Percentiles rank a stretch among this genome's conserved stretches.
These are phyloP conservation scores for Clarias laeviceps DNA, from an alignment of 2,797 vertebrate genomes.

Conservation along the genomic window DNA sequence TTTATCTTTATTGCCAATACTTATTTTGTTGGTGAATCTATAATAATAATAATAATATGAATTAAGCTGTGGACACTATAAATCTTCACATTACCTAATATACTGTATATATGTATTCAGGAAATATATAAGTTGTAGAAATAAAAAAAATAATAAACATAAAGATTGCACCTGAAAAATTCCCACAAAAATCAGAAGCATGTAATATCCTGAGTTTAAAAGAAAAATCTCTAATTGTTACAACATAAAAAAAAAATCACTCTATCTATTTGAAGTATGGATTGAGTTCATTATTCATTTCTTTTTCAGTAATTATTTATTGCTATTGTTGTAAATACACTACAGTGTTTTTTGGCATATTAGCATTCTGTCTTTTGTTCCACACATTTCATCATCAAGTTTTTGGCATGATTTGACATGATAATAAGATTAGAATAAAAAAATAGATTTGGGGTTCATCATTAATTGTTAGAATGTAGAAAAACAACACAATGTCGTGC, in stretches of 20 bases:
- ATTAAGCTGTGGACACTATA: slow-evolving; percentile 1
- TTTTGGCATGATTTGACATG: background rate
- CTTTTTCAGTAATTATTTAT: background rate
- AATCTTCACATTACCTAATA: background rate
- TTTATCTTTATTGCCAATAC: background rate
- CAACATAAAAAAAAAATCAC: background rate
- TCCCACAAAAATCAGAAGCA: background rate
- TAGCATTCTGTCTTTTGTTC: background rate
- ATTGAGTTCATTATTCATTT: background rate
- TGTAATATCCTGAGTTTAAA: background rate
- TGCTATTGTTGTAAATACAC: background rate
- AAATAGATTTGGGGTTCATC: background rate
- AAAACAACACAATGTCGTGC: background rate
- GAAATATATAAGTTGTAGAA: background rate
- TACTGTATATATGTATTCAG: background rate
- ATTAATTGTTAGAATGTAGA: background rate
- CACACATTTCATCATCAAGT: background rate
- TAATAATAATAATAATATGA: background rate
- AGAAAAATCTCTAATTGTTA: background rate
- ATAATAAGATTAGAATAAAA: background rate
- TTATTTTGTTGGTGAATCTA: background rate
- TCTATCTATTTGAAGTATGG: background rate
- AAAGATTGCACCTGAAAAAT: slow-evolving; percentile 3
- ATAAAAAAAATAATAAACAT: background rate
- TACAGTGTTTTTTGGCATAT: background rate